phyloP scores from a whole-genome alignment of 2,113 vertebrate genomes.

The Sturnus vulgaris region DNA sequence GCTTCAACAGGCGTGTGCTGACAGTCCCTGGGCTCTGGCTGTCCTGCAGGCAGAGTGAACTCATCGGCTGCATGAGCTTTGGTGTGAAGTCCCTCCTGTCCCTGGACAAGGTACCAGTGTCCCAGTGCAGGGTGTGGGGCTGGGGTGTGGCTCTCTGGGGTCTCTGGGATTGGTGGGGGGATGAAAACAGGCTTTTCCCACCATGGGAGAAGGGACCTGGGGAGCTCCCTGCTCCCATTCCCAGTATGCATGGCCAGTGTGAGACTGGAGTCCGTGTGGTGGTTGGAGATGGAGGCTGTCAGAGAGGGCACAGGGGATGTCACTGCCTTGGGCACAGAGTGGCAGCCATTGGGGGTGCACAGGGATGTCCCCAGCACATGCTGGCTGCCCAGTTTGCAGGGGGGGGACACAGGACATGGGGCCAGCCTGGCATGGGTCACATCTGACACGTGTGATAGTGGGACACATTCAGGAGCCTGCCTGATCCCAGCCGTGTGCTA shows the following conservation, averaged over 20 bases:
- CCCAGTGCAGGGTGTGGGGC: rapidly evolving
- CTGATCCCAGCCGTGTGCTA: not conserved
- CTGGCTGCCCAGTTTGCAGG: not conserved
- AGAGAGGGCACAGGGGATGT: not conserved
- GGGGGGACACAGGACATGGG: not conserved
- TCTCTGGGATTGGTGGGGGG: rapidly evolving
- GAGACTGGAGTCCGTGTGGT: not conserved
- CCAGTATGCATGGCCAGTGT: not conserved
- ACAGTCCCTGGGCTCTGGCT: not conserved
- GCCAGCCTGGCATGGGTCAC: not conserved
- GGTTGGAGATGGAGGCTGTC: not conserved
- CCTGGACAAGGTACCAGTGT: slow-evolving; percentile 72
- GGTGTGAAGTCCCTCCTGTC: slow-evolving; percentile 84
- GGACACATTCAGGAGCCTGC: not conserved
- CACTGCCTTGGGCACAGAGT: not conserved
- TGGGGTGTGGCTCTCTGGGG: not conserved
- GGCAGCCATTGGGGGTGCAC: not conserved
- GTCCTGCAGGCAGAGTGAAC: slow-evolving; percentile 68
- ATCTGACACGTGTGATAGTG: not conserved
- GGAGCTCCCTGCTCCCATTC: not conserved
- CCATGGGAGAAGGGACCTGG: too few relatives aligned
- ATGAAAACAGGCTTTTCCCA: not conserved
- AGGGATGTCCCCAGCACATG: not conserved
- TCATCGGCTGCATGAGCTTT: slow-evolving; percentile 91
- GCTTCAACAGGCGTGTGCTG: rapidly evolving